Conservation (phyloP, 2,888 invertebrate species). For the Gnatocerus cornutus region DNA sequence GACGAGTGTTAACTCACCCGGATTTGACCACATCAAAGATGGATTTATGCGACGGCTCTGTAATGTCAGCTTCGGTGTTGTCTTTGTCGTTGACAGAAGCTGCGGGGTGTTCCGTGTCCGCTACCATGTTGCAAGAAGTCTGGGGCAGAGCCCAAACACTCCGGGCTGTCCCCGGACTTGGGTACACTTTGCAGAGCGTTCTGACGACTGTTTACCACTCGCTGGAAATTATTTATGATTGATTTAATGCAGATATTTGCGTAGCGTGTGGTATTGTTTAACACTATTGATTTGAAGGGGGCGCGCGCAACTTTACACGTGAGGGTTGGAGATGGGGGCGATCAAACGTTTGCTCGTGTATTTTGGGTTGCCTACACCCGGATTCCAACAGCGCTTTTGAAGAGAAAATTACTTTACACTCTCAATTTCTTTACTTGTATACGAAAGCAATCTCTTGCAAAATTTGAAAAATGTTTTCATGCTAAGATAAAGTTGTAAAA, state of each 20-base stretch:
- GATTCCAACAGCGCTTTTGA: too few relatives aligned
- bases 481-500: too few relatives aligned
- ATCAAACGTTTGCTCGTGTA: too few relatives aligned
- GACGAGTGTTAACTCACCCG: slow-evolving; percentile 77
- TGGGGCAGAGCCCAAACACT: slow-evolving; percentile 92
- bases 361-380: too few relatives aligned
- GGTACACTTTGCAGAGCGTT: slow-evolving; percentile 77
- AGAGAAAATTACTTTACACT: too few relatives aligned
- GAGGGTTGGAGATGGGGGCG: too few relatives aligned
- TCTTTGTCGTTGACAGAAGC: slow-evolving; percentile 71
- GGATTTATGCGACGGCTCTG: slow-evolving; percentile 76
- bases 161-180: slow-evolving; percentile 91
- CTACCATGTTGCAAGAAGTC: slow-evolving; percentile 86
- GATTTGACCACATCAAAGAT: slow-evolving; percentile 91
- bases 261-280: slow-evolving; percentile 22
- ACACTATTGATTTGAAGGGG: slow-evolving; percentile 32
- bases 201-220: slow-evolving; percentile 61
- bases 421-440: too few relatives aligned
- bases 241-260: slow-evolving; percentile 53
- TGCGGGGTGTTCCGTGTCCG: slow-evolving; percentile 76
- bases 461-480: too few relatives aligned
- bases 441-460: too few relatives aligned
- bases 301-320: slow-evolving; percentile 29
- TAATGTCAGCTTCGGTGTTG: slow-evolving; percentile 70
- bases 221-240: slow-evolving; percentile 50